Evolutionary conservation across 2,888 invertebrate species (phyloP), one percentile per base, ranked within the genome.

Genomic region (Antheraea yamamai): DNA sequence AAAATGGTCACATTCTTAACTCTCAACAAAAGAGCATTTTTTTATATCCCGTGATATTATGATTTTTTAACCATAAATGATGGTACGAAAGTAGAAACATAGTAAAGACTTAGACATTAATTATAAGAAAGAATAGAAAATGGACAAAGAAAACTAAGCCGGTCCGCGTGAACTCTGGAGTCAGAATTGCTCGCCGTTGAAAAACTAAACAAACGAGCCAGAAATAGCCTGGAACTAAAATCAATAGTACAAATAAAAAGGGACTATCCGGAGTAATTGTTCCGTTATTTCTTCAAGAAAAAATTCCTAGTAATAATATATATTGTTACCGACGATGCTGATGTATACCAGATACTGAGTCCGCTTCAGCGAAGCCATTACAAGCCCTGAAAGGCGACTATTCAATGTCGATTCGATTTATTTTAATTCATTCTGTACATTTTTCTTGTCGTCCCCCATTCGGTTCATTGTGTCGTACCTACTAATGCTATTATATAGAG

Each of bases 331-430:
- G 30, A 20, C n/a, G 52, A 18, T 26, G 51, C 61, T 75, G 61
- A 72, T 23, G 61, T 47, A 47, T 23, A 72, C 72, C 71, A 61
- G 74, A 72, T 30, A 72, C 68, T 52, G 74, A n/a, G 39, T 26
- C 23, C 39, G 74, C 30, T 30, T 72, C 70, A 68, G 30, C 73
- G 79, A 79, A 79, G 76, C 82, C 78, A 83, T 82, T 81, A 81
- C 79, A 79, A 79, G 78, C 81, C 79, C 81, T 80, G 81, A 82
- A 83, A 83, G 81, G 84, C 83, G 83, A 85, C 85, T 82, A 84
- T 84, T 86, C 84, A 84, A 84, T 82, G 86, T 82, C 86, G 79
- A 82, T 86, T 86, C 85, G 84, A 88, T 87, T 87, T 87, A 88
- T 85, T 87, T 88, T 88, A 88, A 87, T 88, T 88, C 84, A 79